Evolutionary conservation across 2,888 invertebrate genomes (phyloP), one percentile per base, ranked within the genome.

Genomic region (Drosophila ochracea): DNA sequence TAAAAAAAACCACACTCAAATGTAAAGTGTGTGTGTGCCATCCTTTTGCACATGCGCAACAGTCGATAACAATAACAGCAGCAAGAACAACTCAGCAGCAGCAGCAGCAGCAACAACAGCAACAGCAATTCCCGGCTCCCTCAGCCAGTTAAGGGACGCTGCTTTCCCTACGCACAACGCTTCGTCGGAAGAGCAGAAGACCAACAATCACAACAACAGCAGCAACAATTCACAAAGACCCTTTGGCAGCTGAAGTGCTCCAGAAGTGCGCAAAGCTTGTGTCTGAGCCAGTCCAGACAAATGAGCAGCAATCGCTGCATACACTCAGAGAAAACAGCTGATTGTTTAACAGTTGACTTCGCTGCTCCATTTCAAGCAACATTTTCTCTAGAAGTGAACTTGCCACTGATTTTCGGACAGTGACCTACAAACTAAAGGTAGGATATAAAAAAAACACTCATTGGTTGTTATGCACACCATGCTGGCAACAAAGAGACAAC

Each of bases 231-330:
- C 33, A 43, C 16, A 41, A 49, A 47, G 37, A 33, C 59, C 70
- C 73, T 66, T 68, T 79, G 86, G 86, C 89, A 85, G 79, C 84
- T 84, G 76, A 90, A 88, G 87, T 88, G 89, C 90, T 90, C 84
- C 89, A 88, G 79, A 88, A 88, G 87, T 88, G 89, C 90, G 87
- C 90, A 86, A 82, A 83, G 81, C 89, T 88, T 90, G 83, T 78
- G 89, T 88, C 87, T 89, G 78, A 85, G 89, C 74, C 73, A 59
- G 62, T 78, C 76, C 85, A 90, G 86, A 90, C 90, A 86, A 90
- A 87, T 89, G 86, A 85, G 84, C 90, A 87, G 89, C 85, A 58
- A 68, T 53, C 71, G 68, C 57, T 37, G 65, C 58, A 59, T 72
- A 52, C 82, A 83, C 82, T 73, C 61, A 30, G 61, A 58, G 49